Evolutionary conservation across 2,888 invertebrate species (phyloP).

Genomic region (Sericinus montela): DNA sequence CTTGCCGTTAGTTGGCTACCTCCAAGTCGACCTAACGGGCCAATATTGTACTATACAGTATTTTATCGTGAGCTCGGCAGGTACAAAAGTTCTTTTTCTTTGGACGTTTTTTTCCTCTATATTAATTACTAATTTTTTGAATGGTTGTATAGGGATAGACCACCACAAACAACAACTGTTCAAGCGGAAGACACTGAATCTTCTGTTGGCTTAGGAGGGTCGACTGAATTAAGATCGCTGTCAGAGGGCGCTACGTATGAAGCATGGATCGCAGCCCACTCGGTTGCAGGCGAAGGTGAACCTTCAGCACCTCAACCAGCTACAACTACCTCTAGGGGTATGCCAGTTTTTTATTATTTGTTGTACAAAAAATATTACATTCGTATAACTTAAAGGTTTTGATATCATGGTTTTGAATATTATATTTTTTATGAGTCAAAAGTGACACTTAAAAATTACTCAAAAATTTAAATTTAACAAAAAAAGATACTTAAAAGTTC

Average conservation of each 20-base stretch:
- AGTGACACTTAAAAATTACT: too few species aligned
- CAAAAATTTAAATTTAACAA: too few species aligned
- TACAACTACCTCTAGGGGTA: constrained; percentile 86
- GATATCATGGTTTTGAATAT: too few species aligned
- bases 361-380: too few species aligned
- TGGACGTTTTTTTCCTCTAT: too few species aligned
- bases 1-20: constrained; percentile 92
- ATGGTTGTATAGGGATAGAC: constrained; percentile 51
- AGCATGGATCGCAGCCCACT: constrained; percentile 93
- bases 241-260: constrained; percentile 88
- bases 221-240: constrained; percentile 83
- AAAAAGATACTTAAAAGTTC: too few species aligned
- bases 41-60: constrained; percentile 88
- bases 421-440: too few species aligned
- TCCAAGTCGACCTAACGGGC: constrained; percentile 89
- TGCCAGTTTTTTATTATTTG: too few species aligned
- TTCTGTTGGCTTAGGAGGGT: constrained; percentile 67
- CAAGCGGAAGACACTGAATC: constrained; percentile 60
- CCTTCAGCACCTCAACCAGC: constrained; percentile 87
- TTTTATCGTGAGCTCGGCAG: constrained; percentile 86
- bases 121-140: too few species aligned
- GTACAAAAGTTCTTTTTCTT: constrained; percentile 33
- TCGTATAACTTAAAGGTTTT: too few species aligned
- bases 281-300: constrained; percentile 89
- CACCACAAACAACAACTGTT: constrained; percentile 65